Evolutionary conservation across 2,888 invertebrate species (phyloP).

Genomic region (Frankliniella intonsa): DNA sequence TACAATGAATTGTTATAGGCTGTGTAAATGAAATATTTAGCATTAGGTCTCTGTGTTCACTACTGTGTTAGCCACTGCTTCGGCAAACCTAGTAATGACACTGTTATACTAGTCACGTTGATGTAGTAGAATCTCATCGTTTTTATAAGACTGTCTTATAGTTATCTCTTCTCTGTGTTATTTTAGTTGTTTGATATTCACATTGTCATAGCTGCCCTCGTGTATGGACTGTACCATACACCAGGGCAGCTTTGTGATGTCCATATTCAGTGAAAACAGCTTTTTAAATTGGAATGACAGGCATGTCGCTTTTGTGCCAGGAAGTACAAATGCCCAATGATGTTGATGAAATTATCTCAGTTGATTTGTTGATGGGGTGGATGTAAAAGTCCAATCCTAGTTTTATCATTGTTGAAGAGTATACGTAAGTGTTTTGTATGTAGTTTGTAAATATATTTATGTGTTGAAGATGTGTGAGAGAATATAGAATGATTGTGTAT

Average conservation of each 20-base stretch:
- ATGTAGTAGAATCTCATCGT: constrained; percentile 29
- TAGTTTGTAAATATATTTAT: constrained; percentile 26
- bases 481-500: neutral
- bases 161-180: constrained; percentile 40
- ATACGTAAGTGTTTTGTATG: constrained; percentile 20
- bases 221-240: neutral
- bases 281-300: neutral
- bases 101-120: constrained; percentile 25
- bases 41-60: constrained; percentile 17
- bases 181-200: constrained; percentile 12
- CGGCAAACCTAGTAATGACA: neutral
- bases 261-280: neutral
- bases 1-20: constrained; percentile 41
- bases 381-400: neutral
- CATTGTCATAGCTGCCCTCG: neutral
- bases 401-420: constrained; percentile 23
- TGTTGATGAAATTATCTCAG: constrained; percentile 3
- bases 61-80: neutral
- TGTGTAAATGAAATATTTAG: constrained; percentile 41
- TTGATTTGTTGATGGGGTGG: neutral
- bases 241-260: neutral
- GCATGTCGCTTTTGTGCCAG: neutral
- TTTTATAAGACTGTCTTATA: constrained; percentile 40
- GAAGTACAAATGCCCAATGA: neutral
- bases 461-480: neutral